phyloP scores from a whole-genome alignment of 2,113 vertebrate species.

The Burhinus oedicnemus region DNA sequence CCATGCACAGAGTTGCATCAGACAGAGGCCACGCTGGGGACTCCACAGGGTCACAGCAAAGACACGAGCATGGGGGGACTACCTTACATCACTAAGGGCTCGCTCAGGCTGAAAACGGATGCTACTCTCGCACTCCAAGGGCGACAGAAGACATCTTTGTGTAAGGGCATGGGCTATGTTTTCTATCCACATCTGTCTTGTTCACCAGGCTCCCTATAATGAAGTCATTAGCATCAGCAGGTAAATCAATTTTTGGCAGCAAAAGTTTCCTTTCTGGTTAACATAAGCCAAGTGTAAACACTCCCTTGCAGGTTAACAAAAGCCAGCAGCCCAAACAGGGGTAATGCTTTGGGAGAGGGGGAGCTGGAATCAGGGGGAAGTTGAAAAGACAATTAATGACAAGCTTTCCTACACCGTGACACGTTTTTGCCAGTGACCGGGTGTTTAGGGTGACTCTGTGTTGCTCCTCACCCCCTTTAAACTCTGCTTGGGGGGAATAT shows the following conservation, averaged over 20 bases:
- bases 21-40: background rate
- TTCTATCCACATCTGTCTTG: background rate
- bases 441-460: background rate
- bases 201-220: background rate
- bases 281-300: background rate
- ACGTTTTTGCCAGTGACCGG: background rate
- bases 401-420: background rate
- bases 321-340: constrained; percentile 13
- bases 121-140: background rate
- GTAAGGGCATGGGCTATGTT: accelerated
- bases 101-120: background rate
- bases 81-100: background rate
- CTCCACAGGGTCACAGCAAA: accelerated
- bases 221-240: background rate
- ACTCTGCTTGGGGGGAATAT: background rate
- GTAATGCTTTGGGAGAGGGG: background rate
- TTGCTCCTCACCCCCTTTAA: background rate
- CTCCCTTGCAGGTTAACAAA: constrained; percentile 20
- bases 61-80: accelerated
- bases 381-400: background rate
- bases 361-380: background rate
- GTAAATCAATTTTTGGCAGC: background rate
- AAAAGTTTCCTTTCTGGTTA: constrained; percentile 18
- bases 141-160: background rate
- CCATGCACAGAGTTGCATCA: background rate